These are phyloP conservation scores for Thomomys bottae DNA, from an alignment of 2,113 vertebrate genomes.

Conservation along the genomic window DNA sequence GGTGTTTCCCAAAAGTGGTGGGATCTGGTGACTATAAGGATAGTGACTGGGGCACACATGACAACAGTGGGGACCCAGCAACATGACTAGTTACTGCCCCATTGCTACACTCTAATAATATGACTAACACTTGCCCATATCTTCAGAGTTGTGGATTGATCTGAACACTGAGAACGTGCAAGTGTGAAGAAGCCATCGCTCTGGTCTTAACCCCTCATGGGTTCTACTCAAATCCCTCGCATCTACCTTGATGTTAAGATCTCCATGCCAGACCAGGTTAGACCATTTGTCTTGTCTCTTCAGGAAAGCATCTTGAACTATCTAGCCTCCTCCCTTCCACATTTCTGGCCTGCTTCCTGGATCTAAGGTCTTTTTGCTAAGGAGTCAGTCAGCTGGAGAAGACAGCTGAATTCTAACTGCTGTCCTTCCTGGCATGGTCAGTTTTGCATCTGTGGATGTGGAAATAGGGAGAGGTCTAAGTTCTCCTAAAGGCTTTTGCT, in stretches of 20 bases:
- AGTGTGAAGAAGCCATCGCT: not conserved
- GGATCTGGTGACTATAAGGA: not conserved
- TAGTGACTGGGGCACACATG: not conserved
- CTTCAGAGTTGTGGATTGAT: not conserved
- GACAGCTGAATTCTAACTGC: not conserved
- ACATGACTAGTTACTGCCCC: not conserved
- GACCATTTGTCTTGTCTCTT: not conserved
- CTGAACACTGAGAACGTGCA: not conserved
- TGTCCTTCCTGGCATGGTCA: not conserved
- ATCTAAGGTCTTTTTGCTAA: not conserved
- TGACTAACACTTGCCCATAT: not conserved
- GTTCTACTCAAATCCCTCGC: not conserved
- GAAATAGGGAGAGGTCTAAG: not conserved
- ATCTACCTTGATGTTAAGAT: not conserved
- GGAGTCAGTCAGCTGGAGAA: not conserved
- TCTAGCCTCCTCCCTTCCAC: not conserved
- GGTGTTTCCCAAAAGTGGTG: not conserved
- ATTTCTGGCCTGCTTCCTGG: not conserved
- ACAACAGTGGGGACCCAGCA: not conserved
- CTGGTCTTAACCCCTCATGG: not conserved
- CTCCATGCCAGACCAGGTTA: not conserved
- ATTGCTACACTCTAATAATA: too few species aligned
- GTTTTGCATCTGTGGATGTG: not conserved
- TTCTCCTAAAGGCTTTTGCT: not conserved
- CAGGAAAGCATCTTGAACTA: constrained; percentile 1